Evolutionary conservation across 2,113 vertebrate genomes (phyloP).

Genomic region (Macroglossus sobrinus): DNA sequence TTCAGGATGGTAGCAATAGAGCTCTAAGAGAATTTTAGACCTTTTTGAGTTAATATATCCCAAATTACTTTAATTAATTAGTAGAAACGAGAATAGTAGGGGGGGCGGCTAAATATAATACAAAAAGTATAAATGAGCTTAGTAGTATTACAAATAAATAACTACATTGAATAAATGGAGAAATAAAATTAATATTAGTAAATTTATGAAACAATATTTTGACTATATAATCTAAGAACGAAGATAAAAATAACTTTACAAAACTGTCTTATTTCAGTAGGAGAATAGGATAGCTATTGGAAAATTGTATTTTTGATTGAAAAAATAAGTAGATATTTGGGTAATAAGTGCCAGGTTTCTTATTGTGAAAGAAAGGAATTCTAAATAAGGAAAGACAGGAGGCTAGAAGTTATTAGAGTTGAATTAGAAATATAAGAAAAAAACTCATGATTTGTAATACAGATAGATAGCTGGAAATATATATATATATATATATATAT

Average conservation of each 20-base stretch:
- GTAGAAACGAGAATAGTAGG: not conserved
- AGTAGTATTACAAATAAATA: not conserved
- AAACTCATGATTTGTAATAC: not conserved
- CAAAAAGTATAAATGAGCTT: not conserved
- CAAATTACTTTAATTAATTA: not conserved
- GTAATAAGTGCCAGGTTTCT: not conserved
- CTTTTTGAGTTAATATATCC: not conserved
- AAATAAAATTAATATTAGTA: not conserved
- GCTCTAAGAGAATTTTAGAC: not conserved
- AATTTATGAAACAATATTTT: not conserved
- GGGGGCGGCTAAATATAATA: not conserved
- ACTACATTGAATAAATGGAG: not conserved
- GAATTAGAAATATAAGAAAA: not conserved
- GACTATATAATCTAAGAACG: not conserved
- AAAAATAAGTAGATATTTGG: not conserved
- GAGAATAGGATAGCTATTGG: not conserved
- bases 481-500: not conserved
- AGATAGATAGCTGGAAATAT: not conserved
- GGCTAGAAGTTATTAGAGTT: not conserved
- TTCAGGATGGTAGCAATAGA: not conserved
- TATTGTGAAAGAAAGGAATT: not conserved
- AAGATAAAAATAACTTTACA: not conserved
- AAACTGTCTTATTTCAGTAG: not conserved
- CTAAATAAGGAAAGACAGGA: not conserved
- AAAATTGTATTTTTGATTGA: not conserved